Conservation (phyloP, 2,113 vertebrate genomes). For the Muntiacus muntjak region DNA sequence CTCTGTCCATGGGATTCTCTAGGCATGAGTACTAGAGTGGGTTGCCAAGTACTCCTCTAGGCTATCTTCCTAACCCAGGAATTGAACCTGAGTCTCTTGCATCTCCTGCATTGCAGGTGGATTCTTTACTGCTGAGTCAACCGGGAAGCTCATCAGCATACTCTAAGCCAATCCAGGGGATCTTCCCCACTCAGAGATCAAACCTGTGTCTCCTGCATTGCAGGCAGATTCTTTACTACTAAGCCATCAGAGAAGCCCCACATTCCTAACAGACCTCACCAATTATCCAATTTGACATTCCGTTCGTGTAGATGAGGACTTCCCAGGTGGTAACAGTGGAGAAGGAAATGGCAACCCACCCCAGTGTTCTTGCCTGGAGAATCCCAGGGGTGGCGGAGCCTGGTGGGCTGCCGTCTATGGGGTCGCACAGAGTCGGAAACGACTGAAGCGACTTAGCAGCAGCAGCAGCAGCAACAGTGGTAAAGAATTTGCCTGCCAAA, state of each 20-base stretch:
- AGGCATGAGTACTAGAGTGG: background rate
- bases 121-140: background rate
- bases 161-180: background rate
- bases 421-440: no score
- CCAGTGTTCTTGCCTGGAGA: no score
- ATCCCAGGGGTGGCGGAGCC: no score
- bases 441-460: no score
- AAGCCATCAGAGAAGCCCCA: background rate
- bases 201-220: background rate
- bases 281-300: background rate
- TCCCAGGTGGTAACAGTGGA: background rate
- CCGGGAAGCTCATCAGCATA: background rate
- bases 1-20: background rate
- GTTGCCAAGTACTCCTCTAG: background rate
- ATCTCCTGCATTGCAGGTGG: background rate
- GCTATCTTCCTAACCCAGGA: background rate
- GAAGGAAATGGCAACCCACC: no score
- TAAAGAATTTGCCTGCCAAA: background rate
- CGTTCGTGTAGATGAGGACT: background rate
- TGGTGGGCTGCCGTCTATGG: no score
- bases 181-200: background rate
- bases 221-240: background rate
- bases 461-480: background rate
- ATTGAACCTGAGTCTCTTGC: background rate
- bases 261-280: background rate